Base-by-base conservation (phyloP, 2,113 vertebrate species). In the Actinemys pallida region DNA sequence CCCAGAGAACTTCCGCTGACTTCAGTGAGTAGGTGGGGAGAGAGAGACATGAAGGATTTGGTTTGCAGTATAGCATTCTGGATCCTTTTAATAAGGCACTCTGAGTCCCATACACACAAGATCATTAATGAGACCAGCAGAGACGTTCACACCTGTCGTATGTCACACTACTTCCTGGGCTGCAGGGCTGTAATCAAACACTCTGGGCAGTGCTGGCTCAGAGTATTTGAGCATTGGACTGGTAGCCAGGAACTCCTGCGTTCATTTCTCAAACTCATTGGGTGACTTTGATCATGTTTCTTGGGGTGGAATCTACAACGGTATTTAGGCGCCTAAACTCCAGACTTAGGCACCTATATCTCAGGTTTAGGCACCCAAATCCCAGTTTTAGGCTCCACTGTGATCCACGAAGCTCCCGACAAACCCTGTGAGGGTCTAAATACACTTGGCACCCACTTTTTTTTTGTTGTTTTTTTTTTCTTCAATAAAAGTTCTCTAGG, bases 91-190 rank as follows among this genome's bases (percentile, higher is more conserved):
- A 89, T 49, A 91, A n/a, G 92, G 50, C 31, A 49, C 59, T 65
- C 25, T 8, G 10, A 7, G 24, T 78, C 75, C 75, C 25, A 8
- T 27, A 19, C 92, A 92, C 92, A 91, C 31, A 8, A 93, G 88
- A 82, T 87, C 91, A 94, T 96, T 95, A 94, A 96, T 96, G 93
- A 86, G 45, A 90, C 83, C 54, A 92, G 92, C 82, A 91, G 87
- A 81, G 50, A 93, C 57, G 92, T 54, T 81, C 87, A 49, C 79
- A 92, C 75, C 50, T 88, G 88, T 81, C 92, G 91, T 95, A 92
- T 85, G 91, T 92, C 94, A 89, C 79, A 79, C 89, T 83, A 87
- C 93, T 92, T 95, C 92, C 88, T 4, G 0, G 93, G 84, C 92
- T 91, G 80, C 65, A 7, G 92, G 90, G 89, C 84, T 89, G 83